A percentile compares a stretch with the other conserved stretches of the same genome.
Evolutionary conservation across 2,797 vertebrate genomes (phyloP).

Genomic region (Meriones psammophilus): DNA sequence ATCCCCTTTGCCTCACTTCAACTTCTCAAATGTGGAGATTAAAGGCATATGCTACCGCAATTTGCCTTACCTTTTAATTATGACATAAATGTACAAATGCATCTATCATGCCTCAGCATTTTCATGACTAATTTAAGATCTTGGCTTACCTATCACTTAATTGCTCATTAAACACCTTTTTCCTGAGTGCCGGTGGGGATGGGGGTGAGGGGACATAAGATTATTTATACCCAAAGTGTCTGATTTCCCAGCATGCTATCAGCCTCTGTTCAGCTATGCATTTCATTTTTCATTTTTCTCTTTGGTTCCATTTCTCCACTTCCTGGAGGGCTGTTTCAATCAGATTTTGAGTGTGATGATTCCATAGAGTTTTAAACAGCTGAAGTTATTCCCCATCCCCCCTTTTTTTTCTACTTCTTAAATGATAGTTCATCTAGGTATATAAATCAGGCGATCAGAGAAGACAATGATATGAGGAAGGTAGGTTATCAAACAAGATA

Average conservation of each 20-base stretch:
- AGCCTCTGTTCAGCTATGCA: neutral
- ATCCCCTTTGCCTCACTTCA: too few relatives aligned
- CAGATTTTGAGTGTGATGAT: neutral
- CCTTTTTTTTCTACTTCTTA: neutral
- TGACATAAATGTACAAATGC: neutral
- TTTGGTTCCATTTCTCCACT: neutral
- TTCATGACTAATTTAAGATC: neutral
- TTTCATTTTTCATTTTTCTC: neutral
- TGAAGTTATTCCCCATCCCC: neutral
- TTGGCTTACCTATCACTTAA: neutral
- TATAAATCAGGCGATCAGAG: neutral
- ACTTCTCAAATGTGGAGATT: neutral
- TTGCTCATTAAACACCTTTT: neutral
- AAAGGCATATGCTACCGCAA: neutral
- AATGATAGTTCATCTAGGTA: conserved; percentile 62
- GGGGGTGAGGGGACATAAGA: too few relatives aligned
- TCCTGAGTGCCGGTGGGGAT: neutral
- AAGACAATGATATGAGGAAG: neutral
- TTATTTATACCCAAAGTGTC: neutral
- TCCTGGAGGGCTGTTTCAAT: neutral
- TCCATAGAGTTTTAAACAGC: neutral
- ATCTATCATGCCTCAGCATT: neutral
- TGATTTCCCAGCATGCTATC: neutral
- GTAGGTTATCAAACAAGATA: neutral
- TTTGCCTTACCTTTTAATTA: neutral